These are phyloP conservation scores for Oophaga sylvatica DNA, from an alignment of 2,797 vertebrate genomes.

Conservation along the genomic window DNA sequence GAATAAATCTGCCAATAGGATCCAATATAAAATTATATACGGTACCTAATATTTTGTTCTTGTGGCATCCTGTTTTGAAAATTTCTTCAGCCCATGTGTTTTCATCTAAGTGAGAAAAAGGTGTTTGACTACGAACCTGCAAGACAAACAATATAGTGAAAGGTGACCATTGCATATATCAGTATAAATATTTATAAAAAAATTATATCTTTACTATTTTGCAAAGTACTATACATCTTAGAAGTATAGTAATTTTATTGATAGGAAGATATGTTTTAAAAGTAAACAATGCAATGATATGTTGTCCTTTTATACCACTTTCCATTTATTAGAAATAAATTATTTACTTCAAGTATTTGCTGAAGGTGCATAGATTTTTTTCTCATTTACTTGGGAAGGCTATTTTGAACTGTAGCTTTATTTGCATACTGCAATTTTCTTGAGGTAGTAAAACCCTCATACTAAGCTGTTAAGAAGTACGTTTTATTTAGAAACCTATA, in stretches of 20 bases:
- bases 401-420: constrained; percentile 35
- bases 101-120: too few species aligned
- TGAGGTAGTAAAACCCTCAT: constrained; percentile 50
- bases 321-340: constrained; percentile 45
- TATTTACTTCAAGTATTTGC: constrained; percentile 33
- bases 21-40: too few species aligned
- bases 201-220: too few species aligned
- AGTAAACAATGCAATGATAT: constrained; percentile 20
- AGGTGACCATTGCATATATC: too few species aligned
- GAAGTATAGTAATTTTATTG: neutral
- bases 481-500: constrained; percentile 59
- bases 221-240: too few species aligned
- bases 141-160: too few species aligned
- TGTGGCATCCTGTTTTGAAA: too few species aligned
- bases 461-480: constrained; percentile 51
- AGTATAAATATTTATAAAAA: too few species aligned
- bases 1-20: too few species aligned
- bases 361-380: constrained; percentile 40
- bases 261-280: neutral
- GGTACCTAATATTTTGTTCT: too few species aligned
- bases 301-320: neutral
- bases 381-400: constrained; percentile 41
- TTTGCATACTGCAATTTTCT: constrained; percentile 59
- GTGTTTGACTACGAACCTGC: too few species aligned
- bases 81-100: too few species aligned